These are phyloP conservation scores for Drosophila pachea DNA, from an alignment of 1,140 invertebrate species.

Conservation along the genomic window DNA sequence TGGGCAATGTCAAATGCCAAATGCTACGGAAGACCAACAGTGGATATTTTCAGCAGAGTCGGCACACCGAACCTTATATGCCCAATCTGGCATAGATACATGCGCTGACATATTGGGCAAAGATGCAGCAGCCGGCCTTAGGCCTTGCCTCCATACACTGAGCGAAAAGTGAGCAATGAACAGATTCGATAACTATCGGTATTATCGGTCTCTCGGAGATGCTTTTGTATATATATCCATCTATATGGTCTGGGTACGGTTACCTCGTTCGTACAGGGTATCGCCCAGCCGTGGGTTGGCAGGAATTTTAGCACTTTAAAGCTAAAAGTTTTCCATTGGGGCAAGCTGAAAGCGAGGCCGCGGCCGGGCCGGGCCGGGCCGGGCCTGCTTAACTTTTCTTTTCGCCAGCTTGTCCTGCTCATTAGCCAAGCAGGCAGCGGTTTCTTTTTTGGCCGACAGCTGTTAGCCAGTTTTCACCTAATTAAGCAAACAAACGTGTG, in stretches of 20 bases:
- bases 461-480: slow-evolving; percentile 74
- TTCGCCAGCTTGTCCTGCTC: slow-evolving; percentile 75
- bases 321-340: slow-evolving; percentile 58
- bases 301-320: slow-evolving; percentile 66
- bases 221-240: not conserved
- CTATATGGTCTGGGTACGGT: not conserved
- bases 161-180: not conserved
- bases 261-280: slow-evolving; percentile 33
- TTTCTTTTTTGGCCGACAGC: slow-evolving; percentile 54
- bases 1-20: slow-evolving; percentile 71
- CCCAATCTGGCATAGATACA: slow-evolving; percentile 47
- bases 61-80: slow-evolving; percentile 34
- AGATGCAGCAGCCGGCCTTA: not conserved
- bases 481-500: slow-evolving; percentile 76
- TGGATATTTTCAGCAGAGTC: slow-evolving; percentile 30
- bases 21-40: slow-evolving; percentile 35
- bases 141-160: not conserved
- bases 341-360: slow-evolving; percentile 57
- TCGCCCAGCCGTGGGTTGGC: slow-evolving; percentile 37
- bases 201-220: no score
- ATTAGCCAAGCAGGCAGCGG: slow-evolving; percentile 63
- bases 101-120: slow-evolving; percentile 8
- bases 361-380: slow-evolving; percentile 45
- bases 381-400: slow-evolving; percentile 69
- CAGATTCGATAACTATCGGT: no score